Evolutionary conservation across 2,888 invertebrate genomes (phyloP), one percentile per base, ranked within the genome.

Genomic region (Calameuta pallipes): DNA sequence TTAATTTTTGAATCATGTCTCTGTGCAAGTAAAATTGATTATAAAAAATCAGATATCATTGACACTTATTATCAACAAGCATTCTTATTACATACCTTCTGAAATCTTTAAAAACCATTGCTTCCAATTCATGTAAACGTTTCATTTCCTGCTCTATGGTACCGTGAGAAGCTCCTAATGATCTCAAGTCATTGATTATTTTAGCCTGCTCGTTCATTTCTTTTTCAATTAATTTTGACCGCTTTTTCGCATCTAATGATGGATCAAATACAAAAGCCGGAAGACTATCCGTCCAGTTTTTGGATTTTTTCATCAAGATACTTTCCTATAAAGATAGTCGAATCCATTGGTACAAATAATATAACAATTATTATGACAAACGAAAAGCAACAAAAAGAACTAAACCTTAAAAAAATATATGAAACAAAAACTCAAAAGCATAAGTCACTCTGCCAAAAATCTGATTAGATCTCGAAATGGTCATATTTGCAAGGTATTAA

Each of bases 191-290:
- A 90, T 97, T 98, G 81, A 99, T 98, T 78, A 98, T 96, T 92
- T 97, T 97, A 15, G 98, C 96, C 91, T 99, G 98, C 91, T 99
- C 98, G 89, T 97, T 98, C 98, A 99, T 98, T 92, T 98, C 98
- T 89, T 97, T 96, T 92, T 99, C 98, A 86, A 98, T 97, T 81
- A 98, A 94, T 88, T 97, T 96, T n/a, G 98, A 97, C 30, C 98
- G 94, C 88, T 96, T 95, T 89, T 95, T 95, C 23, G 97, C 95
- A 89, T 96, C 97, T 73, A 96, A 93, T 11, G 94, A 94, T 23
- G 95, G 94, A 92, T 97, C 97, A 87, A 96, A 96, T 76, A 97
- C 95, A 91, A 97, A 97, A 11, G 96, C 94, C 0, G 98, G 97
- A 75, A 98, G 92, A 88, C 94, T 95, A 86, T 96, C 97, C 31